phyloP scores from a whole-genome alignment of 2,888 invertebrate species.

The Eugnorisma glareosa region DNA sequence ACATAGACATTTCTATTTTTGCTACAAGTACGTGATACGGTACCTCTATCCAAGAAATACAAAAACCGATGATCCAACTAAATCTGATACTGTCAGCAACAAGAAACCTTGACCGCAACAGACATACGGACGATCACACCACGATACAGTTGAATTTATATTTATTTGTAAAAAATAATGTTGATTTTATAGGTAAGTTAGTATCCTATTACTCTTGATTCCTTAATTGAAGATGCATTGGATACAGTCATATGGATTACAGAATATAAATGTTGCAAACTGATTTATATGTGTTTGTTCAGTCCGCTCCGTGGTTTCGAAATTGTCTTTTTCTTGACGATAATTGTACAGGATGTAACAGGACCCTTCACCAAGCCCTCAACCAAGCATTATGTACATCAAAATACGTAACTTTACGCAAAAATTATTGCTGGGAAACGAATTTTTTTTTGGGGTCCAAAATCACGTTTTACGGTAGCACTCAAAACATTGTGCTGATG shows the following conservation, averaged over 20 bases:
- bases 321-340: neutral
- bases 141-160: neutral
- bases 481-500: no score
- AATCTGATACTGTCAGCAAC: slow-evolving; percentile 8
- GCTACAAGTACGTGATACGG: neutral
- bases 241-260: neutral
- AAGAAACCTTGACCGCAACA: neutral
- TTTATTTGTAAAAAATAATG: neutral
- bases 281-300: neutral
- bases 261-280: neutral
- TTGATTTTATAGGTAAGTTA: neutral
- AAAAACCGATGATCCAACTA: neutral
- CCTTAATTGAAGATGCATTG: neutral
- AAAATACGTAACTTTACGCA: no score
- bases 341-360: no score
- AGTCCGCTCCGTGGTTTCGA: neutral
- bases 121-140: neutral
- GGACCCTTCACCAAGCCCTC: no score
- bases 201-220: neutral
- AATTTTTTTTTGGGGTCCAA: no score
- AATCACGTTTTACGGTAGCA: no score
- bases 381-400: no score
- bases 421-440: no score
- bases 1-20: neutral
- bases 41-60: neutral